Evolutionary conservation across 2,113 vertebrate species (phyloP), one percentile per base, ranked within the genome.

Genomic region (Myotis yumanensis): DNA sequence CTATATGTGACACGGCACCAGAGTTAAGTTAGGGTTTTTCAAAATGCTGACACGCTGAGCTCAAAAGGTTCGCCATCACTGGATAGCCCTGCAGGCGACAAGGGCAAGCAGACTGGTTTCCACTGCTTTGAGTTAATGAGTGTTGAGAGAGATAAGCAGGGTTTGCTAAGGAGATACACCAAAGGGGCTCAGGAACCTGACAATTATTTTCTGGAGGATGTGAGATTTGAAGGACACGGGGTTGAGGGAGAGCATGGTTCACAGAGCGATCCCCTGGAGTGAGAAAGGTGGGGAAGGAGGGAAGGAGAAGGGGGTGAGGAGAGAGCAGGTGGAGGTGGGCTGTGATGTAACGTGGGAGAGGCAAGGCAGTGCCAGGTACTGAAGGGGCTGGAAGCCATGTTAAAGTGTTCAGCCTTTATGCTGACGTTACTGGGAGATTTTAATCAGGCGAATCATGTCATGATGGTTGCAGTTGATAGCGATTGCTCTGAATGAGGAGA

Each of bases 161-260:
- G 69, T 68, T 76, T 59, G 30, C 23, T 11, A 18, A 22, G 72
- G 32, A 68, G 46, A 46, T 32, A n/a, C 7, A 25, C 5, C 22
- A 3, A 43, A 59, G 51, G 37, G 18, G 30, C 23, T 43, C 9
- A 16, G 40, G 54, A 46, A 40, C 37, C 57, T 59, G 48, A 68
- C 86, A 66, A 62, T 51, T 5, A 9, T 11, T 11, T 69, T 69
- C 62, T 64, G 48, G 43, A 77, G 20, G 32, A 59, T 15, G 11
- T 82, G 46, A 84, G 43, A 72, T 25, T 90, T 4, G 4, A 82
- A 64, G 32, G 25, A 40, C 20, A 8, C 16, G 8, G 11, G 16
- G 0, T 0, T 32, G 1, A 25, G 15, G 52, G 11, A 30, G 10
- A 18, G 14, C 10, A 15, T 16, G 32, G 40, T 57, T 79, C 35